A percentile compares a stretch with the other conserved stretches of the same genome.
Conservation (phyloP, 2,797 vertebrate species). For the Periophthalmus magnuspinnatus region DNA sequence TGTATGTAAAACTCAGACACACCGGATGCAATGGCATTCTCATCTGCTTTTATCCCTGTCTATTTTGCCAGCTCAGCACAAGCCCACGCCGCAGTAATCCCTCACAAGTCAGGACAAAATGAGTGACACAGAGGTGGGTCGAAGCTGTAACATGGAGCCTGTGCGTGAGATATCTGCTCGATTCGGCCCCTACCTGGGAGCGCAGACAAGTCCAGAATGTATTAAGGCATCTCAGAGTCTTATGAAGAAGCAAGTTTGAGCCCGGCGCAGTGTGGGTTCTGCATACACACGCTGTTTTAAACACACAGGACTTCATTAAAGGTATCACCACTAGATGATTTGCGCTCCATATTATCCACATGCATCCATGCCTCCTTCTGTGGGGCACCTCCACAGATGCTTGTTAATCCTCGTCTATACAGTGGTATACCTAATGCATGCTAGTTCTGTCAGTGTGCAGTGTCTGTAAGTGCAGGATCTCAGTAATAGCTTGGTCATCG, state of each 20-base stretch:
- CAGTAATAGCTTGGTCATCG: too few species aligned
- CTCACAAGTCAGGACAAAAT: constrained; percentile 71
- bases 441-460: neutral
- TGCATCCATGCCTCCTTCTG: constrained; percentile 40
- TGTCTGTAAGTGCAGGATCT: neutral
- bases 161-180: constrained; percentile 55
- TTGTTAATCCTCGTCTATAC: constrained; percentile 57
- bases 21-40: constrained; percentile 42
- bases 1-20: constrained; percentile 61
- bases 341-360: constrained; percentile 54
- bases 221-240: constrained; percentile 43
- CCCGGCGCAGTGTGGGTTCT: constrained; percentile 22
- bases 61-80: constrained; percentile 71
- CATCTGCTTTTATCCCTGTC: constrained; percentile 55
- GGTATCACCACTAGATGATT: constrained; percentile 56
- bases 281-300: constrained; percentile 49
- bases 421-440: constrained; percentile 24
- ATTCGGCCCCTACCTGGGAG: constrained; percentile 58
- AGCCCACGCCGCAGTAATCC: constrained; percentile 71
- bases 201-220: constrained; percentile 37
- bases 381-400: constrained; percentile 50
- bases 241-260: constrained; percentile 25
- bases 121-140: constrained; percentile 68
- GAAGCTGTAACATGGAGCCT: constrained; percentile 49
- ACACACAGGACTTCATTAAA: constrained; percentile 71